phyloP scores from a whole-genome alignment of 2,888 invertebrate species.

The Protodeltote pygarga region DNA sequence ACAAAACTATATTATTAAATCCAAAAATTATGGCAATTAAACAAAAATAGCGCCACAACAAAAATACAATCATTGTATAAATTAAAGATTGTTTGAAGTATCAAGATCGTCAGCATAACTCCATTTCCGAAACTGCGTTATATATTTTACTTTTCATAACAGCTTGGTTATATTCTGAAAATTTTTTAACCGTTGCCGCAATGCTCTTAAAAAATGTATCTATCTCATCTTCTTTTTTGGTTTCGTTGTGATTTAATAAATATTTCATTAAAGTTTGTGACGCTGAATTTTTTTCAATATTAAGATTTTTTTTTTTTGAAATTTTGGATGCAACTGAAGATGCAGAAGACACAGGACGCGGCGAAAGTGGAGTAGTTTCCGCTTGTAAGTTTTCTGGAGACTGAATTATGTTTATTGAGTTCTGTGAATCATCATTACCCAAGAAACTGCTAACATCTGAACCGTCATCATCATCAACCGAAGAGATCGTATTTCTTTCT shows the following conservation, averaged over 20 bases:
- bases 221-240: slow-evolving; percentile 41
- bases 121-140: slow-evolving; percentile 41
- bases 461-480: slow-evolving; percentile 34
- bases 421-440: slow-evolving; percentile 38
- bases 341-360: slow-evolving; percentile 36
- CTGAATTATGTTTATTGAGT: slow-evolving; percentile 37
- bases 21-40: slow-evolving; percentile 27
- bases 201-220: slow-evolving; percentile 42
- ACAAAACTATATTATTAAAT: slow-evolving; percentile 23
- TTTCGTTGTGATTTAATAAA: slow-evolving; percentile 31
- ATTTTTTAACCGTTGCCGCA: slow-evolving; percentile 41
- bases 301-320: slow-evolving; percentile 25
- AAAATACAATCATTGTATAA: slow-evolving; percentile 29
- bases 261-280: slow-evolving; percentile 38
- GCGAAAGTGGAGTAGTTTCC: slow-evolving; percentile 35
- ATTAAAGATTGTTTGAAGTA: slow-evolving; percentile 30
- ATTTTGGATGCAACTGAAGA: slow-evolving; percentile 31
- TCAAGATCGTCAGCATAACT: slow-evolving; percentile 30
- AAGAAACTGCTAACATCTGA: slow-evolving; percentile 36
- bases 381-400: slow-evolving; percentile 34
- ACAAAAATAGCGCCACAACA: slow-evolving; percentile 28
- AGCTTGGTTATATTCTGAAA: slow-evolving; percentile 42
- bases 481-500: slow-evolving; percentile 41
- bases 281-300: slow-evolving; percentile 27
- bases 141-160: slow-evolving; percentile 40